Base-by-base conservation (phyloP, 2,797 vertebrate genomes). In the Remorina albescens region DNA sequence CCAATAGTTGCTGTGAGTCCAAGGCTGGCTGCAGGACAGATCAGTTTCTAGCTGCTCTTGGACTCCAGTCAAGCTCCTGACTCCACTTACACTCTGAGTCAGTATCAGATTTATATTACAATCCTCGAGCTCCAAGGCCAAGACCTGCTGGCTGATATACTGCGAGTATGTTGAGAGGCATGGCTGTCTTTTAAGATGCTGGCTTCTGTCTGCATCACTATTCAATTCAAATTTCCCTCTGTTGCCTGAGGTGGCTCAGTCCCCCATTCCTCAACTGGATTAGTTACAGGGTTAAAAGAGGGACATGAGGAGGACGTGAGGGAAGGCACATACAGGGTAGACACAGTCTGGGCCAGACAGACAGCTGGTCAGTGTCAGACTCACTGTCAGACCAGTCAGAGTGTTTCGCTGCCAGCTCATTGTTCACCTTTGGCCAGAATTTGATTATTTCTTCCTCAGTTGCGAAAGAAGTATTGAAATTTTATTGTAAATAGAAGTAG, bases 261-360 rank as follows among this genome's bases (percentile, higher is more conserved):
- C 71, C 58, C 66, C 67, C 39, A 21, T 53, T 74, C 72, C 39
- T 54, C 63, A 10, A 60, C 50, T 49, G 69, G 78, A 83, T 91
- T 74, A 75, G 63, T 90, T 91, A 88, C 88, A 80, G 77, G 66
- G 80, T 85, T 88, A 80, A 87, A 84, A 75, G 65, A 62, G 71
- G 71, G 55, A 28, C 41, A 39, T 8, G 4, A 44, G 51, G 82
- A 71, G 76, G 77, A 91, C 80, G 74, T 91, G 88, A 86, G 78
- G 54, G 30, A 25, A 67, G 18, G 62, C 87, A 78, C 78, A 81
- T 64, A 51, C 63, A 46, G 39, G 62, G 67, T 47, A 54, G 41
- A 59, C 50, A 26, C 37, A 67, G 55, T 23, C 18, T 21, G 47
- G 42, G 30, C 12, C 13, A 11, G 65, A 56, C 39, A 13, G 53